Conservation (phyloP, 2,888 invertebrate species). For the Cantharis rufa region DNA sequence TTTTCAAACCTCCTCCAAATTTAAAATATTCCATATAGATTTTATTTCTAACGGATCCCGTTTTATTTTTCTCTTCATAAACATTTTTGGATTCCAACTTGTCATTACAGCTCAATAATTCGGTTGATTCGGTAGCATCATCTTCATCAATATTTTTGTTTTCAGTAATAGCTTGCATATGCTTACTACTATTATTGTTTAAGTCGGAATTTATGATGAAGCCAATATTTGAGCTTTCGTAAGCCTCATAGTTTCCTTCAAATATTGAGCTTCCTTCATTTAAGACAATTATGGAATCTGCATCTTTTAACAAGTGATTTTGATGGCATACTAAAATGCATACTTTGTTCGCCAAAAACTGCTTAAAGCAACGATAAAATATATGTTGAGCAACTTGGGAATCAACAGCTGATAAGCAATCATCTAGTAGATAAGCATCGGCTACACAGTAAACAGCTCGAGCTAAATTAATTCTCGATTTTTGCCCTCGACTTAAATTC, state of each 20-base stretch:
- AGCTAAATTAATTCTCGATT: conserved; percentile 76
- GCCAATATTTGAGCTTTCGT: conserved; percentile 1
- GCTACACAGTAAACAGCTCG: conserved; percentile 73
- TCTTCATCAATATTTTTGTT: background rate
- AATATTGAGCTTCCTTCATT: conserved; percentile 61
- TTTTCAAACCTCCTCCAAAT: conserved; percentile 37
- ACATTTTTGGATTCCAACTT: conserved; percentile 10
- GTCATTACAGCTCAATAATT: background rate
- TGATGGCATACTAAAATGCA: conserved; percentile 69
- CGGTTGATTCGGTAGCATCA: background rate
- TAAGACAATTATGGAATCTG: conserved; percentile 60
- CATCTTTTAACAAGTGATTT: conserved; percentile 60
- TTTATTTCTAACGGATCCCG: conserved; percentile 36
- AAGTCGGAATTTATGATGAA: background rate
- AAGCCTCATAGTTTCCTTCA: conserved; percentile 60
- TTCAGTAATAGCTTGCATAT: background rate
- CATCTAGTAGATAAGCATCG: conserved; percentile 76
- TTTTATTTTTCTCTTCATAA: conserved; percentile 38
- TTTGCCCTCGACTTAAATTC: conserved; percentile 78
- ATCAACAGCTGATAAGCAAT: conserved; percentile 78
- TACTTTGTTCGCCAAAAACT: conserved; percentile 59
- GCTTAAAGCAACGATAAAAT: conserved; percentile 70
- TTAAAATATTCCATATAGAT: conserved; percentile 40
- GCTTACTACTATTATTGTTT: background rate
- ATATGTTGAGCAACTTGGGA: conserved; percentile 69